Conservation (phyloP, 2,888 invertebrate genomes). For the Xestia c-nigrum region DNA sequence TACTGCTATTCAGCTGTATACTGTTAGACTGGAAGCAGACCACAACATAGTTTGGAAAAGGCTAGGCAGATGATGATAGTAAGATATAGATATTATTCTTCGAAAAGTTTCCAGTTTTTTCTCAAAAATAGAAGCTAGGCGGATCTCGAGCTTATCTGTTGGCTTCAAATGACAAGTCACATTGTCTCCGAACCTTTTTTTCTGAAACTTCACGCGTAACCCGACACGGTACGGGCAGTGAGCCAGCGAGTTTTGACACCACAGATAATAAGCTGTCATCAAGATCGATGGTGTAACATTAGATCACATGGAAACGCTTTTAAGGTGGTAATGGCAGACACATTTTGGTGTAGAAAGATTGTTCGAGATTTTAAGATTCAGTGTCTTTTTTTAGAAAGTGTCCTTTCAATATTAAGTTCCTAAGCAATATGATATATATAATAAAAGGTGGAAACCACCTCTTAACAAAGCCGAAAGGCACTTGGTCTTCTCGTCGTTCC, state of each 20-base stretch:
- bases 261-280: conserved; percentile 52
- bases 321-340: conserved; percentile 4
- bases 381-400: background rate
- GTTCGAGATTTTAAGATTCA: background rate
- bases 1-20: too few relatives aligned
- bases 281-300: conserved; percentile 54
- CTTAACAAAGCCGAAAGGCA: too few relatives aligned
- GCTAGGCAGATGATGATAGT: background rate
- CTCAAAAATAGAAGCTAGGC: background rate
- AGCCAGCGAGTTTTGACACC: conserved; percentile 41
- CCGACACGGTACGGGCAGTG: conserved; percentile 12
- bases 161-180: conserved; percentile 1
- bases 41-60: too few relatives aligned
- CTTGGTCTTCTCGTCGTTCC: too few relatives aligned
- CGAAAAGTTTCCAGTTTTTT: background rate
- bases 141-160: background rate
- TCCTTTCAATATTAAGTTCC: background rate
- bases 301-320: conserved; percentile 53
- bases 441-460: too few relatives aligned
- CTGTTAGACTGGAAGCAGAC: too few relatives aligned
- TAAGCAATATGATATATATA: too few relatives aligned
- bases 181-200: background rate
- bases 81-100: background rate
- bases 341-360: background rate
- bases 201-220: conserved; percentile 20